Evolutionary conservation across 2,797 vertebrate species (phyloP), one percentile per base, ranked within the genome.

Genomic region (Acrocephalus scirpaceus): DNA sequence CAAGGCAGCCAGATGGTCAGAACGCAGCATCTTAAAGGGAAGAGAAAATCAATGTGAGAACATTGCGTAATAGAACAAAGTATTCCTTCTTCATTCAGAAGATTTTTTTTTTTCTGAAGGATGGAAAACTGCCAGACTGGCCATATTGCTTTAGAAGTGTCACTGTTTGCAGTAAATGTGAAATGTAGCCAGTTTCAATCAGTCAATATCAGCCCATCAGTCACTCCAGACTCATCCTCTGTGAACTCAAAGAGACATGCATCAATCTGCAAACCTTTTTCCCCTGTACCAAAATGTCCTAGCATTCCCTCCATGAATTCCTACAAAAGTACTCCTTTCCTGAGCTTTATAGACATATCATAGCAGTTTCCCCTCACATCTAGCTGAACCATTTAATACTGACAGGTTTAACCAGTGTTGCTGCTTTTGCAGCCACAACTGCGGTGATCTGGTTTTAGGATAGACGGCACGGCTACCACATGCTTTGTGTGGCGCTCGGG

Each of bases 1-100:
- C 13, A 26, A 95, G 34, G 65, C 90, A 91, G 89, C 74, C 94
- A 96, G 89, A 97, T 92, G 92, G 93, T 32, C 72, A 73, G 81
- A 93, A 78, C 30, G 66, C 16, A 44, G 60, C 23, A 72, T 90
- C 29, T 91, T 93, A 83, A 88, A 93, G 58, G 60, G 47, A 67
- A 65, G 74, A 42, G 9, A 50, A 73, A 62, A 57, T 74, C 82
- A 72, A 23, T 91, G 64, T 70, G 72, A 61, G 71, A 96, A 93
- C 42, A 82, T 70, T 60, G 74, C 42, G 69, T 90, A 94, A 90
- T 44, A 87, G 75, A 81, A 93, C 75, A 91, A 97, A 95, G 74
- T 90, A 92, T 84, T 92, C 78, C 40, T 91, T 90, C 76, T 57
- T 92, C 44, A 36, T 84, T 91, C 54, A 84, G 76, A 95, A 91